Base-by-base conservation (phyloP, 2,113 vertebrate species). In the Papio anubis region DNA sequence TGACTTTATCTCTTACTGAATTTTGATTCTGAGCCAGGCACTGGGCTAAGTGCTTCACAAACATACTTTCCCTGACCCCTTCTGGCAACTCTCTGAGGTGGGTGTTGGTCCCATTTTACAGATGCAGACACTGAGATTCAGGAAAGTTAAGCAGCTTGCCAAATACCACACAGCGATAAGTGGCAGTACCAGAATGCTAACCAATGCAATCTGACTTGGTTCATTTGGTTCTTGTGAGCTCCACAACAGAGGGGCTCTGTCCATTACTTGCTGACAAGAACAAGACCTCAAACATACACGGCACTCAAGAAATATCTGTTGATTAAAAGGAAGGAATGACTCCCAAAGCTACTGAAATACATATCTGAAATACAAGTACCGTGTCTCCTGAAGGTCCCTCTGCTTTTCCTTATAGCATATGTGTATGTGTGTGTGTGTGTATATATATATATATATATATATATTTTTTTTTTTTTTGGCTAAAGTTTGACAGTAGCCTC, bases 41-140 rank as follows among this genome's bases (percentile, higher is more conserved):
- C 70, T 50, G 23, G 48, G 45, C 78, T 70, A 30, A 78, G 20
- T 91, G 78, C 48, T 85, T 85, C 23, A 11, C 30, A 90, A 27
- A 96, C n/a, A n/a, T 79, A 16, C 73, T 73, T 55, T 84, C 32
- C 11, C 61, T 21, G 16, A 68, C 45, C 14, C 40, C 8, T 88
- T 64, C 43, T 38, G 30, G 38, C 59, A 93, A 5, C 57, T 50
- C 64, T 85, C 21, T 12, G 32, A 94, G 87, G 32, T 16, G 64
- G 50, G 45, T 3, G 0, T 55, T 61, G 52, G 75, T 35, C 75
- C 76, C 90, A 40, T 93, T 76, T 72, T 90, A 59, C 12, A 80
- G 75, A 78, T 66, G 43, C 90, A 85, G 45, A 92, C 88, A 70
- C 57, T 20, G 55, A 82, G 94, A 81, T 79, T 90, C 64, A 21